Evolutionary conservation across 2,113 vertebrate genomes (phyloP).

Genomic region (Motacilla tschutschensis): DNA sequence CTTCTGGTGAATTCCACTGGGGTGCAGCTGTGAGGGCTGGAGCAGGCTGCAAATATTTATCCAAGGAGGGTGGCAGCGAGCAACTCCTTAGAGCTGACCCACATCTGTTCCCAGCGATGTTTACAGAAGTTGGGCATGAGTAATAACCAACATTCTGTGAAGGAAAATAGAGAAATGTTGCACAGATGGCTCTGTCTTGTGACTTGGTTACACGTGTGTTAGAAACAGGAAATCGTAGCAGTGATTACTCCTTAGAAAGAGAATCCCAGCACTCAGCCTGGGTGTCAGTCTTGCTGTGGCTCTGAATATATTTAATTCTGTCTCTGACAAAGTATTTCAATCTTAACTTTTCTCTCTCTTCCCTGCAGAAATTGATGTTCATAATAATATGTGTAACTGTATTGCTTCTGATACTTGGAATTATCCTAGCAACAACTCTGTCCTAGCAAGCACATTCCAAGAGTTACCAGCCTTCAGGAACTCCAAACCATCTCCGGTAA

Average conservation of each 20-base stretch:
- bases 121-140: not conserved
- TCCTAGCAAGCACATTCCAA: conserved; percentile 59
- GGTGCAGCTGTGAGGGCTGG: not conserved
- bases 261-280: not conserved
- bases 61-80: not conserved
- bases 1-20: not conserved
- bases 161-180: not conserved
- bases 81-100: not conserved
- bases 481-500: not conserved
- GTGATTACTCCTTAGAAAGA: not conserved
- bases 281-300: not conserved
- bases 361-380: conserved; percentile 84
- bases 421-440: conserved; percentile 77
- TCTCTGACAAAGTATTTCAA: not conserved
- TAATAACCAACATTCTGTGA: not conserved
- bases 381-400: conserved; percentile 78
- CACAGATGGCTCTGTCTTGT: not conserved
- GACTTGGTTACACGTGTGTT: not conserved
- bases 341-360: conserved; percentile 22
- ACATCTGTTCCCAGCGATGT: not conserved
- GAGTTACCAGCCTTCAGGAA: conserved; percentile 25
- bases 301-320: not conserved
- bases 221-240: not conserved
- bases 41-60: conserved; percentile 15
- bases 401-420: conserved; percentile 80